Evolutionary conservation across 2,797 vertebrate genomes (phyloP).

Genomic region (Sebastes cheni): DNA sequence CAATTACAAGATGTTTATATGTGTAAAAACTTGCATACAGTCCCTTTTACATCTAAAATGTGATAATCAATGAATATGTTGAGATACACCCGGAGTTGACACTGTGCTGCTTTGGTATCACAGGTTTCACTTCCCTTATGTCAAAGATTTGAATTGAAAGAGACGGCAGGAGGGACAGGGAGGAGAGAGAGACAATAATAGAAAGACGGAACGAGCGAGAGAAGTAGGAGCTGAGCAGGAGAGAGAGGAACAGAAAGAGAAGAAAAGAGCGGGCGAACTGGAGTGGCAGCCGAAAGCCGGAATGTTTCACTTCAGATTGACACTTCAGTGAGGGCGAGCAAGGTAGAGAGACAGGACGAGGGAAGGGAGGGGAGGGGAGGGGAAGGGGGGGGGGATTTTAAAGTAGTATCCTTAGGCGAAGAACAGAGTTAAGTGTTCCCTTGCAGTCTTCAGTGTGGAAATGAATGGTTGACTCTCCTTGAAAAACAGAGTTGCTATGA

Average conservation of each 20-base stretch:
- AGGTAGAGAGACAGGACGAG: slow-evolving; percentile 37
- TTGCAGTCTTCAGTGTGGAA: slow-evolving; percentile 77
- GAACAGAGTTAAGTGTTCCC: slow-evolving; percentile 83
- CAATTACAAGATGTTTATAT: no score
- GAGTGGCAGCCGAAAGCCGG: slow-evolving; percentile 51
- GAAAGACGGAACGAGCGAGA: not conserved
- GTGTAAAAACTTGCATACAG: no score
- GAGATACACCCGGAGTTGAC: not conserved
- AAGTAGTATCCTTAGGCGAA: slow-evolving; percentile 79
- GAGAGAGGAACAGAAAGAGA: slow-evolving; percentile 8
- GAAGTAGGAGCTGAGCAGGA: not conserved
- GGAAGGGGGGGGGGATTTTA: slow-evolving; percentile 53
- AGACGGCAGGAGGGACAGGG: not conserved
- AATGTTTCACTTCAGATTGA: slow-evolving; percentile 58
- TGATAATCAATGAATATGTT: not conserved
- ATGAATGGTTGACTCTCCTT: slow-evolving; percentile 82
- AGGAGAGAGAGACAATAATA: slow-evolving; percentile 1
- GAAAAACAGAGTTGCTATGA: slow-evolving; percentile 84
- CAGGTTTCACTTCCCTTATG: not conserved
- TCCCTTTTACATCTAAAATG: not conserved
- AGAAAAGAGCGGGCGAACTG: slow-evolving; percentile 24
- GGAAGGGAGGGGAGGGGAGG: not conserved
- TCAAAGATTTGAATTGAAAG: not conserved
- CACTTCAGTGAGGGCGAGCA: slow-evolving; percentile 52
- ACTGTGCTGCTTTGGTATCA: not conserved